Conservation (phyloP, 2,888 invertebrate genomes). For the Steinernema hermaphroditum region DNA sequence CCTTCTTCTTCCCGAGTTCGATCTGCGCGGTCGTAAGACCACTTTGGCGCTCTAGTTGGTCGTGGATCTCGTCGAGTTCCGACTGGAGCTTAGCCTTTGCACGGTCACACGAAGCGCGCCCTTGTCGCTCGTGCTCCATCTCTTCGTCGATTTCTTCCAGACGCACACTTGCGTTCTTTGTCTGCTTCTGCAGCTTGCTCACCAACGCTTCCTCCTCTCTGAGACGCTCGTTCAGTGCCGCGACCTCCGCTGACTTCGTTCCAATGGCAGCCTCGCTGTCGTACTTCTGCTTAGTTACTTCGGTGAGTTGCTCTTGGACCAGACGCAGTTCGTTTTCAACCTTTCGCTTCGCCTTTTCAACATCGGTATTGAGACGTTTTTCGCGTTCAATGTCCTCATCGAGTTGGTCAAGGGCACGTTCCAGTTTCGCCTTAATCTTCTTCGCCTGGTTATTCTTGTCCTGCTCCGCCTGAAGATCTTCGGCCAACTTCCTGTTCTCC, state of each 20-base stretch:
- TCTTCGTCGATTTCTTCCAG: conserved; percentile 99
- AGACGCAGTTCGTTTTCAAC: conserved; percentile 51
- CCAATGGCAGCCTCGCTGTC: conserved; percentile 47
- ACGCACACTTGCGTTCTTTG: conserved; percentile 92
- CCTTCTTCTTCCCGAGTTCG: conserved; percentile 98
- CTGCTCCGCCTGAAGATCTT: conserved; percentile 78
- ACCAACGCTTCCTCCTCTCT: conserved; percentile 97
- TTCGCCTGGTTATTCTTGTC: conserved; percentile 72
- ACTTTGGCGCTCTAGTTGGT: conserved; percentile 78
- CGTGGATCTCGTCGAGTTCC: conserved; percentile 94
- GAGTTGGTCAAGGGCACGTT: conserved; percentile 64
- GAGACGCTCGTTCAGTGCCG: conserved; percentile 87
- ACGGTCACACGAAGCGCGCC: conserved; percentile 9
- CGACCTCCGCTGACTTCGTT: conserved; percentile 91
- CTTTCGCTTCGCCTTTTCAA: conserved; percentile 51
- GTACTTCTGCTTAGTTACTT: conserved; percentile 49
- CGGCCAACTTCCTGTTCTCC: conserved; percentile 60
- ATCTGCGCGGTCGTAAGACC: conserved; percentile 93
- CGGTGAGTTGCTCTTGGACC: conserved; percentile 54
- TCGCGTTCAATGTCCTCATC: conserved; percentile 51
- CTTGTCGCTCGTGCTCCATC: conserved; percentile 89
- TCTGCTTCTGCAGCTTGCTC: conserved; percentile 93
- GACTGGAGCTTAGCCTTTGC: conserved; percentile 42
- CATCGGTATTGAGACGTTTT: conserved; percentile 44
- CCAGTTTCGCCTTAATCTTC: conserved; percentile 64